These are phyloP conservation scores for Paragorgia papillata DNA, from an alignment of 92 coral and sea anemone genomes.

Conservation along the genomic window DNA sequence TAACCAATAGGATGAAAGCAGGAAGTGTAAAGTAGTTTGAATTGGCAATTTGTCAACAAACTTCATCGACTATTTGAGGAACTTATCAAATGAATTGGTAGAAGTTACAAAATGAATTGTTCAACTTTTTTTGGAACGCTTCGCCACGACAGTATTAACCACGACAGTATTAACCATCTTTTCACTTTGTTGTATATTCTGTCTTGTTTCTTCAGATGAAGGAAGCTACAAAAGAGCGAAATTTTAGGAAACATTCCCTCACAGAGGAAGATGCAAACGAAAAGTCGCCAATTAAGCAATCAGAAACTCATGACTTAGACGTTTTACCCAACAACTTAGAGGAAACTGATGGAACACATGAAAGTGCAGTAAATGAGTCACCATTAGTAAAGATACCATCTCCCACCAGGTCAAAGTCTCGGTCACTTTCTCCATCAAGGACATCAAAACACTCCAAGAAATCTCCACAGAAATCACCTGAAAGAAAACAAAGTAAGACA, in stretches of 20 bases:
- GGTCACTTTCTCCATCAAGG: background rate
- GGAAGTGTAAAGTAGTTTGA: too few relatives aligned
- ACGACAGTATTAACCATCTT: too few relatives aligned
- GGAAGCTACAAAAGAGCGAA: background rate
- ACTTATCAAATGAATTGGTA: too few relatives aligned
- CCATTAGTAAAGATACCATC: background rate
- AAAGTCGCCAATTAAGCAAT: background rate
- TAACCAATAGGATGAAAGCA: too few relatives aligned
- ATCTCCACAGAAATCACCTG: background rate
- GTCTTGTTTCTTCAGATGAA: slow-evolving; percentile 4
- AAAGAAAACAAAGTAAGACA: background rate
- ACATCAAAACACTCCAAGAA: background rate
- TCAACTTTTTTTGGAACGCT: too few relatives aligned
- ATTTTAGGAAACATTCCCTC: slow-evolving; percentile 13
- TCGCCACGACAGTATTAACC: too few relatives aligned
- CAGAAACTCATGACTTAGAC: background rate
- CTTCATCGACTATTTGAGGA: too few relatives aligned
- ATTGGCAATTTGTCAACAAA: too few relatives aligned
- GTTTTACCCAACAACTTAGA: background rate
- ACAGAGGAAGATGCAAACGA: background rate
- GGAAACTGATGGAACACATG: background rate
- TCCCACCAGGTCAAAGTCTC: background rate
- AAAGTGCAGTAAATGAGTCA: background rate
- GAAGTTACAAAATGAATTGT: too few relatives aligned
- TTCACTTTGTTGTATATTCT: background rate